Evolutionary conservation across 1,140 invertebrate species (phyloP).

Genomic region (Phocides pigmalion): DNA sequence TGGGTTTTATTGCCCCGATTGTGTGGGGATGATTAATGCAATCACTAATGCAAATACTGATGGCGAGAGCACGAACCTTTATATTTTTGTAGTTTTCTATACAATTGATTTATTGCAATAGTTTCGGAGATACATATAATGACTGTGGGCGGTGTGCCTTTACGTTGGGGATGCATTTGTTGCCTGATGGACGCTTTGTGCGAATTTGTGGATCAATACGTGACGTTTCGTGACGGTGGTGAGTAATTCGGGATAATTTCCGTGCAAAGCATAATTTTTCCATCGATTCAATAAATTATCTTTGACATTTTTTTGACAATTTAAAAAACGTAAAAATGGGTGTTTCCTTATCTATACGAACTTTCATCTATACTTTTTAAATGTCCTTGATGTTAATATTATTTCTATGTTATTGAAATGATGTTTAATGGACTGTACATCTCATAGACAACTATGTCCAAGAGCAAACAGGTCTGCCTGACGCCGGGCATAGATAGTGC

Average conservation of each 20-base stretch:
- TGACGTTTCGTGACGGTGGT: neutral
- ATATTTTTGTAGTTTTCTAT: conserved; percentile 65
- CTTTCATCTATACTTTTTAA: too few species aligned
- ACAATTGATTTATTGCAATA: conserved; percentile 73
- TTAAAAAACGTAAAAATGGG: too few species aligned
- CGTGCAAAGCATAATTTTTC: neutral
- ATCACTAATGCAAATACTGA: conserved; percentile 79
- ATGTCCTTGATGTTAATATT: too few species aligned
- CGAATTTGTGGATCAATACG: conserved; percentile 11
- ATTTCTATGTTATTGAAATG: too few species aligned
- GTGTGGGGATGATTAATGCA: conserved; percentile 78
- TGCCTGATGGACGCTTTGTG: conserved; percentile 9
- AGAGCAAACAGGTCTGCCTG: too few species aligned
- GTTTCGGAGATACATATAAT: conserved; percentile 43
- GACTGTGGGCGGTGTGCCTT: conserved; percentile 46
- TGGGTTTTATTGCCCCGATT: conserved; percentile 72
- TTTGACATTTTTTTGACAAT: neutral
- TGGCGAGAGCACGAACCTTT: conserved; percentile 59
- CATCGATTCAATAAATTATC: neutral
- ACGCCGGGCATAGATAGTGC: too few species aligned
- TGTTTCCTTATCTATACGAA: too few species aligned
- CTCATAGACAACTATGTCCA: too few species aligned
- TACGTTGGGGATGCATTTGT: conserved; percentile 13
- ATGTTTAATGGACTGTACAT: too few species aligned
- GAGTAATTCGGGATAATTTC: neutral